Evolutionary conservation across 2,113 vertebrate genomes (phyloP).

Genomic region (Phyllostomus hastatus): DNA sequence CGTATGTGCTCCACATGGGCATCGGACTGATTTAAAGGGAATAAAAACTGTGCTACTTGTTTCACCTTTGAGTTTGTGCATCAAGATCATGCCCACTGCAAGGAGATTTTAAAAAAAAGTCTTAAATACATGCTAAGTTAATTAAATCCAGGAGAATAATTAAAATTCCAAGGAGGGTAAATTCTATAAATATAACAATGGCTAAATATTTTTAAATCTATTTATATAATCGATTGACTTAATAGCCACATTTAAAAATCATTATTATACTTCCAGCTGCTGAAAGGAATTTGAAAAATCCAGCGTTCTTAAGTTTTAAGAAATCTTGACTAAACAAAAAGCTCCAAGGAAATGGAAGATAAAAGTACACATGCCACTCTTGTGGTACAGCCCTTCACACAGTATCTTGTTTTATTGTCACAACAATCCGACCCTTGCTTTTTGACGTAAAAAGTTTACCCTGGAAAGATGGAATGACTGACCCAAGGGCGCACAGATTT

Average conservation of each 20-base stretch:
- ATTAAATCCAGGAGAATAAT: not conserved
- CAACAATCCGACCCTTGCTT: not conserved
- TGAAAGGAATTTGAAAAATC: not conserved
- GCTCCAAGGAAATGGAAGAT: not conserved
- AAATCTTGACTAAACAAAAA: not conserved
- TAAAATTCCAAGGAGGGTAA: not conserved
- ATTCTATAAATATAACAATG: not conserved
- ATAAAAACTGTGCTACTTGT: not conserved
- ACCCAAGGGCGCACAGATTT: not conserved
- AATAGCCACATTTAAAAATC: not conserved
- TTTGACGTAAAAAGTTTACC: not conserved
- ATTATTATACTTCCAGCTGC: not conserved
- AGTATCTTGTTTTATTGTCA: not conserved
- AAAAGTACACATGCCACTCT: not conserved
- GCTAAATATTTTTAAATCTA: not conserved
- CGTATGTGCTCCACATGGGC: not conserved
- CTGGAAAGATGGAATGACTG: not conserved
- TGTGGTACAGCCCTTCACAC: not conserved
- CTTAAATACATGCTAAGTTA: not conserved
- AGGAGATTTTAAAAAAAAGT: not conserved
- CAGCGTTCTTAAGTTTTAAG: not conserved
- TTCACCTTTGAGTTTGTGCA: not conserved
- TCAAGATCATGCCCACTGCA: not conserved
- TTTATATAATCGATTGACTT: not conserved
- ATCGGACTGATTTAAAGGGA: constrained; percentile 17